Evolutionary conservation across 2,888 invertebrate species (phyloP), one percentile per base, ranked within the genome.

Genomic region (Tenthredo distinguenda): DNA sequence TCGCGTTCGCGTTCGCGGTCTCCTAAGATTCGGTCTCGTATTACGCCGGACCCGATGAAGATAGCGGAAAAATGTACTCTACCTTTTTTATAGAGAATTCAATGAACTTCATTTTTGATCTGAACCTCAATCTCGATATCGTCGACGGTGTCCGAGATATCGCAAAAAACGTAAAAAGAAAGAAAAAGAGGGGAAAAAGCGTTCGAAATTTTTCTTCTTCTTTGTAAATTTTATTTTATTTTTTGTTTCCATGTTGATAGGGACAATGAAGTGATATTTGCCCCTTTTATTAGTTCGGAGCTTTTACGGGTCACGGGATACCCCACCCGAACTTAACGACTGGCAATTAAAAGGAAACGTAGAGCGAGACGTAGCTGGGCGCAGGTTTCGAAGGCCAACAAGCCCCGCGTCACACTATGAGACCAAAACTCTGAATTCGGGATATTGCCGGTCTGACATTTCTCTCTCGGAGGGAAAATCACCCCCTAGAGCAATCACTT

Each of bases 341-440:
- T 81, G 81, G 81, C 81, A 81, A 81, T 81, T 81, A 81, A 81
- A 81, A 81, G 50, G 37, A 62, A 81, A 81, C 62, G 77, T 34
- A 77, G 50, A 62, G 62, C n/a, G 76, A 76, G 43, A 76, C 76
- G 21, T 26, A 55, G 72, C 7, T 26, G 26, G 12, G 21, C 18
- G 21, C 40, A 43, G 72, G 72, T 43, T 43, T 74, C 21, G 72
- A 40, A 74, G 72, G 72, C 72, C 72, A 31, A 31, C 62, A 71
- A 74, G 43, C 40, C 37, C 72, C 43, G 21, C 72, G 72, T 74
- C 77, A 50, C 55, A 50, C 55, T 77, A 26, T 77, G 18, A 55
- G 31, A 77, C 50, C 77, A 55, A 77, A 77, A 77, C 77, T 55
- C 72, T 74, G 72, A 74, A 74, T 74, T 43, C 72, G 43, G 72